Evolutionary conservation across 92 coral and sea anemone genomes (phyloP).

Genomic region (Phenganax subtilis): DNA sequence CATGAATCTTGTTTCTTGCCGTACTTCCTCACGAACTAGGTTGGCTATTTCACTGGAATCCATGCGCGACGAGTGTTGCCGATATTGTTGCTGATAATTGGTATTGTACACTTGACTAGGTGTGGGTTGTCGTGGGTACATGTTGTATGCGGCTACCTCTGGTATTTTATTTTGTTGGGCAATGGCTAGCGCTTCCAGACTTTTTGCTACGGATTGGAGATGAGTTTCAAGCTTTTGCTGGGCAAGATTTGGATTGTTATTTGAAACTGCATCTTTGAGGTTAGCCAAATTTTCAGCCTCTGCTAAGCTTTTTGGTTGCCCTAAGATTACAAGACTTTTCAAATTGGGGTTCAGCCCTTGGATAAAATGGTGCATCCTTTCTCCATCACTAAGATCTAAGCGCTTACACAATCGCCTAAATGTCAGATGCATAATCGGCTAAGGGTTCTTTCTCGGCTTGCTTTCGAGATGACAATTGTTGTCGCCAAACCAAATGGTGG

Average conservation of each 20-base stretch:
- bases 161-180: neutral
- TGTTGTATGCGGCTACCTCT: neutral
- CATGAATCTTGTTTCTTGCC: neutral
- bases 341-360: neutral
- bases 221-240: conserved; percentile 3
- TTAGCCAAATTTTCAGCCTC: neutral
- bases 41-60: neutral
- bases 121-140: neutral
- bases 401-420: conserved; percentile 16
- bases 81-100: no score
- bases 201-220: neutral
- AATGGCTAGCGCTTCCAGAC: neutral
- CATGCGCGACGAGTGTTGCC: neutral
- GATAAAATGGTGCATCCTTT: conserved; percentile 23
- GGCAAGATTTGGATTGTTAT: neutral
- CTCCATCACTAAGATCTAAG: conserved; percentile 21
- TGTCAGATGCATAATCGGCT: conserved; percentile 22
- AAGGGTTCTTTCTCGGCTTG: conserved; percentile 22
- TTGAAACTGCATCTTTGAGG: conserved; percentile 1
- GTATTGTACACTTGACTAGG: neutral
- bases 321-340: no score
- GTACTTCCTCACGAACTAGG: neutral
- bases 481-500: neutral
- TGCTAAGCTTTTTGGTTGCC: neutral
- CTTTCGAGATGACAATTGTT: conserved; percentile 25